Base-by-base conservation (phyloP, 1,140 invertebrate species). In the Pinna nobilis region DNA sequence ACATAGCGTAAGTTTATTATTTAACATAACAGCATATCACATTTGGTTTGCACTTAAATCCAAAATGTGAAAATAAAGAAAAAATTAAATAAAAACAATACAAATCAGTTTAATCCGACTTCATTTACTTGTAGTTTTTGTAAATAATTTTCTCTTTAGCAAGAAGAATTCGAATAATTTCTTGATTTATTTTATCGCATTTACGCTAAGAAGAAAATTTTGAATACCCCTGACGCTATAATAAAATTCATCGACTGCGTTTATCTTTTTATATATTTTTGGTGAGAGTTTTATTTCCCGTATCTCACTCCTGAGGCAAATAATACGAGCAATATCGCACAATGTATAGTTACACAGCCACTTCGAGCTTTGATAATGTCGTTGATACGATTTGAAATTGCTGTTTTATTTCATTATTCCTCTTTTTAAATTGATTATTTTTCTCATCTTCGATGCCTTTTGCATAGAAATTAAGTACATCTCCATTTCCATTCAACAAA, bases 391-490 rank as follows among this genome's bases (percentile, higher is more conserved):
- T 49, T 33, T 49, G 41, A 70, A 60, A 70, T 25, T 50, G 57
- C 39, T 44, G 25, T 47, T 37, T 53, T 70, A 63, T 60, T 49
- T n/a, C 49, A 37, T 61, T 64, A 63, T 63, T 70, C 57, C 35
- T 35, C 49, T 25, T 39, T 51, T 50, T 60, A 60, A 63, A 41
- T 49, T 50, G 49, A 63, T 70, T 55, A 63, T 70, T 70, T 49
- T 55, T 50, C 59, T 25, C 39, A 49, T 33, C 55, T 37, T 51
- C 51, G 69, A 63, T 63, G 49, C 51, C 69, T 70, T 70, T 61
- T 70, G 69, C 47, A 60, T 51, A 33, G 57, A 51, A 70, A 70
- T 61, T 61, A 44, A 70, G 64, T 70, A 55, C 32, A 61, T 51
- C 39, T 20, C 15, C 51, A 63, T 63, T 49, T 37, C 25, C 33